Conservation (phyloP, 2,113 vertebrate genomes). For the Oncorhynchus kisutch region DNA sequence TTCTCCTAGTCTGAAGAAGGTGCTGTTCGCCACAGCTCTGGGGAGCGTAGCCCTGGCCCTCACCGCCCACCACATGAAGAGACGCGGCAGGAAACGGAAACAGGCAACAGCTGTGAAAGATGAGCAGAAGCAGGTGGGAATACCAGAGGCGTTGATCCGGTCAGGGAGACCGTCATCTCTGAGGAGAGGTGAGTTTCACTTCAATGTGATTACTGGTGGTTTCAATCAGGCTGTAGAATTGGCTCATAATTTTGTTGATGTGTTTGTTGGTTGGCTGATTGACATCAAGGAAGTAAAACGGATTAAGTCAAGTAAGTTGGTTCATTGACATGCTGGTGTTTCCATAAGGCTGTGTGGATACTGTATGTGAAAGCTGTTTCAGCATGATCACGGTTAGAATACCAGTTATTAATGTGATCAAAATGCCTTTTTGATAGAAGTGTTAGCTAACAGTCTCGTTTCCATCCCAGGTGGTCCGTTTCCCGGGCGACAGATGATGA, state of each 20-base stretch:
- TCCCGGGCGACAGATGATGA: conserved; percentile 83
- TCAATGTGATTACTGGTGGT: neutral
- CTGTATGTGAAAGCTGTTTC: no score
- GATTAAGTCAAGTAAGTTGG: no score
- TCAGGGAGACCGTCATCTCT: conserved; percentile 80
- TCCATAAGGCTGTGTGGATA: no score
- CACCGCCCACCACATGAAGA: conserved; percentile 93
- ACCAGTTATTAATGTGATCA: no score
- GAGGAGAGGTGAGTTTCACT: conserved; percentile 83
- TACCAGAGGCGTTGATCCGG: conserved; percentile 81
- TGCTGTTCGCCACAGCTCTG: conserved; percentile 93
- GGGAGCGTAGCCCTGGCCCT: conserved; percentile 92
- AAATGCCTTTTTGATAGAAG: neutral
- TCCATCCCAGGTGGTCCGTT: conserved; percentile 53
- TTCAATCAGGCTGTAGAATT: neutral
- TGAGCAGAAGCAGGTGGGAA: conserved; percentile 71
- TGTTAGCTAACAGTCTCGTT: neutral
- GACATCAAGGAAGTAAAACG: no score
- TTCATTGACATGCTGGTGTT: no score
- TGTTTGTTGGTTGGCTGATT: neutral
- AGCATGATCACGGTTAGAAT: no score
- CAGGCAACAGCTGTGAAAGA: conserved; percentile 74
- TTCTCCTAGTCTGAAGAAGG: conserved; percentile 89
- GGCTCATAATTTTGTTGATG: neutral
- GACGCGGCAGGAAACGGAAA: conserved; percentile 87